Evolutionary conservation across 2,888 invertebrate species (phyloP).

Genomic region (Mylabris sibirica): DNA sequence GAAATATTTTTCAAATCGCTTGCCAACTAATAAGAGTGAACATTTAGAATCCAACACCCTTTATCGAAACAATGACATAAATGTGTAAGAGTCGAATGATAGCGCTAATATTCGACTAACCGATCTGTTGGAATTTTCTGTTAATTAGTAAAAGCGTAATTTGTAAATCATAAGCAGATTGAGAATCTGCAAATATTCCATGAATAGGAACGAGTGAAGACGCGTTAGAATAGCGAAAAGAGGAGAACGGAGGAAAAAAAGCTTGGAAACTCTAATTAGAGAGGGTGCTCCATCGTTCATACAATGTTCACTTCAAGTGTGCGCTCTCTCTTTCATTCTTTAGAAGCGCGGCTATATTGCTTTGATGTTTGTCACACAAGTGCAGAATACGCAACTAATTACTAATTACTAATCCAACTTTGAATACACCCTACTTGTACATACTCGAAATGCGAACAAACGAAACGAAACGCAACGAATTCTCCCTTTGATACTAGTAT

Average conservation of each 20-base stretch:
- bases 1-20: no score
- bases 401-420: slow-evolving; percentile 50
- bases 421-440: slow-evolving; percentile 32
- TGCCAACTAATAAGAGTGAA: no score
- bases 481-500: slow-evolving; percentile 42
- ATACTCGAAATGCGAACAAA: background rate
- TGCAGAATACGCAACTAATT: slow-evolving; percentile 50
- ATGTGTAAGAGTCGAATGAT: no score
- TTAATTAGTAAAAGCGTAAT: background rate
- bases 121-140: background rate
- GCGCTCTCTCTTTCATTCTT: slow-evolving; percentile 33
- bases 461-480: slow-evolving; percentile 37
- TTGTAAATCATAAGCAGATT: slow-evolving; percentile 9
- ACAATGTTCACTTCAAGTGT: slow-evolving; percentile 28
- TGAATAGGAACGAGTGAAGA: background rate
- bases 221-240: background rate
- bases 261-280: slow-evolving; percentile 42
- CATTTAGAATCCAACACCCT: no score
- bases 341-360: slow-evolving; percentile 30
- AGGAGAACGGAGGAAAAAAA: slow-evolving; percentile 13
- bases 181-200: background rate
- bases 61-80: background rate
- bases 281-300: slow-evolving; percentile 24
- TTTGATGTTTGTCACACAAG: slow-evolving; percentile 43
- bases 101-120: no score